A percentile compares a stretch with the other conserved stretches of the same genome.
Conservation (phyloP, 2,888 invertebrate genomes). For the Heliconius aoede region DNA sequence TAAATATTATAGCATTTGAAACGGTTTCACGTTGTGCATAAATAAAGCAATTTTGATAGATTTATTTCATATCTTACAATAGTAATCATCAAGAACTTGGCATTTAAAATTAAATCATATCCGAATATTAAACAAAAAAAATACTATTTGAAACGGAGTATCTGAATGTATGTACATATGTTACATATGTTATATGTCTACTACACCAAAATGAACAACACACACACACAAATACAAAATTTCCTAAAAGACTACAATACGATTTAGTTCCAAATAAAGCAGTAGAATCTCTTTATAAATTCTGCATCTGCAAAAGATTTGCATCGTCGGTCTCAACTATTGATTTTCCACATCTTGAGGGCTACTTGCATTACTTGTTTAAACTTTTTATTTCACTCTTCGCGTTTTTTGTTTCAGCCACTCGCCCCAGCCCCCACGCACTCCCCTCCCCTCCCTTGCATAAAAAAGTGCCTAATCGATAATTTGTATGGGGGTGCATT, state of each 20-base stretch:
- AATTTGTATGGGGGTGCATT: conserved; percentile 85
- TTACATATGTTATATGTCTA: too few species aligned
- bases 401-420: conserved; percentile 84
- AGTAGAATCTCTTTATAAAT: conserved; percentile 66
- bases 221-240: conserved; percentile 1
- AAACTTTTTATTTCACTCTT: conserved; percentile 84
- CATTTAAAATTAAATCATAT: not conserved
- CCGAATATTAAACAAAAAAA: too few species aligned
- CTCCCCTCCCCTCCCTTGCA: conserved; percentile 83
- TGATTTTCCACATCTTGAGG: conserved; percentile 82
- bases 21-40: not conserved
- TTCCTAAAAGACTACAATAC: conserved; percentile 55
- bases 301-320: conserved; percentile 75
- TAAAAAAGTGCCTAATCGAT: conserved; percentile 85
- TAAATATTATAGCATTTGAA: not conserved
- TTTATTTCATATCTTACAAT: conserved; percentile 5
- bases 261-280: conserved; percentile 72
- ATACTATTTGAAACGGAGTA: too few species aligned
- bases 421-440: conserved; percentile 80
- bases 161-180: too few species aligned
- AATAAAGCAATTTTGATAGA: not conserved
- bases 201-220: not conserved
- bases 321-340: conserved; percentile 80
- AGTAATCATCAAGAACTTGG: not conserved
- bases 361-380: conserved; percentile 81